Conservation (phyloP, 1,140 invertebrate genomes). For the Magallana ariakensis region DNA sequence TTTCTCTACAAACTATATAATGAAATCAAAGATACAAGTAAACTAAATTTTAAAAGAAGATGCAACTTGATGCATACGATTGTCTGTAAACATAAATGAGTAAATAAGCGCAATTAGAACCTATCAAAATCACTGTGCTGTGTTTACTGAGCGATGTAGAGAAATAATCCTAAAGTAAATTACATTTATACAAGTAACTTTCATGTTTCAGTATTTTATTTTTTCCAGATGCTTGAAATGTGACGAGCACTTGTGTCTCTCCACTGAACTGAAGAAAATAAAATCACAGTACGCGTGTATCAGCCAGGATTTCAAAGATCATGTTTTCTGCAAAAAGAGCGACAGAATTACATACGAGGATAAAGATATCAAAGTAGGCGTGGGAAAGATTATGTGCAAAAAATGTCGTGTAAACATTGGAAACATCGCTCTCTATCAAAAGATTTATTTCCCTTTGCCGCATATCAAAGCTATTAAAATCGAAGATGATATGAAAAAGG, state of each 20-base stretch:
- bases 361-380: not conserved
- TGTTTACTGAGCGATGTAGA: not conserved
- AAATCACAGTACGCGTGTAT: not conserved
- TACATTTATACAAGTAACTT: not conserved
- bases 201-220: not conserved
- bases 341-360: not conserved
- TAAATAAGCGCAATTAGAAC: no score
- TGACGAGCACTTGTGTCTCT: not conserved
- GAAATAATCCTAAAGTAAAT: not conserved
- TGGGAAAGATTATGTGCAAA: not conserved
- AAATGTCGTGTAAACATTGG: not conserved
- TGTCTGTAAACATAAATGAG: no score
- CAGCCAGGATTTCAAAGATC: not conserved
- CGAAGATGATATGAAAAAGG: not conserved
- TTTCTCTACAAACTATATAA: no score
- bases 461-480: not conserved
- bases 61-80: no score
- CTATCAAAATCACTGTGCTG: no score
- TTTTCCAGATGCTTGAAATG: constrained; percentile 12
- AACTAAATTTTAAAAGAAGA: no score
- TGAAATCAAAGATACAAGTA: no score
- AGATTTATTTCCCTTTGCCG: not conserved
- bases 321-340: not conserved
- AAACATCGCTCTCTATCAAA: not conserved
- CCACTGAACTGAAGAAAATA: not conserved